Evolutionary conservation across 2,888 invertebrate genomes (phyloP), one percentile per base, ranked within the genome.

Genomic region (Tiliacea citrago): DNA sequence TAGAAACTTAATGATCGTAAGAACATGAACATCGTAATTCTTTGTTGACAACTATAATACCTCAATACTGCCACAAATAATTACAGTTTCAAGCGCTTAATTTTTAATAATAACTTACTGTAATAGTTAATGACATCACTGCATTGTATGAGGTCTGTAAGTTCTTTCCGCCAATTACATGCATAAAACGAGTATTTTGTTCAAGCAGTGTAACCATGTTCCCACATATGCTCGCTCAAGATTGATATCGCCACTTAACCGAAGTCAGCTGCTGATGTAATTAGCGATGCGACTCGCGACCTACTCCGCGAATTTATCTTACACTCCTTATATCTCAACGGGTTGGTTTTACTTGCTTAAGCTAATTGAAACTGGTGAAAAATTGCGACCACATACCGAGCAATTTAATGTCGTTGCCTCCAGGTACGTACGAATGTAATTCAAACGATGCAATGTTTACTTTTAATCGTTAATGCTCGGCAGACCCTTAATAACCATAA

Each of bases 281-380:
- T 94, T 94, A 94, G 91, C 89, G 90, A 92, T 89, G 87, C 89
- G 77, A 86, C 86, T 89, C 81, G 88, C 87, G 86, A 88, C 84
- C 84, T 83, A 87, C 88, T 85, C 83, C 80, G 83, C 84, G 85
- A 90, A 88, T 88, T 88, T 88, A 87, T 90, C 89, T 88, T 89
- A 72, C 85, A 88, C 76, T 88, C 79, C 82, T 88, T 89, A 89
- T 87, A 88, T 88, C 89, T 89, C 90, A 89, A 87, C 87, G 87
- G 85, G 80, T 79, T 80, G 77, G 85, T 77, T 88, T 84, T 76
- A 82, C 86, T 86, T 85, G 84, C 84, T 84, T 86, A 83, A 81
- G 82, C 89, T 93, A 93, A 94, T 94, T 94, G 93, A 94, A 93
- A 93, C 88, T 90, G 88, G 87, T 93, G 93, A 94, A 94, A 93